Percentiles rank a stretch among this genome's conserved stretches.
Evolutionary conservation across 2,797 vertebrate species (phyloP).

Genomic region (Bovichtus variegatus): DNA sequence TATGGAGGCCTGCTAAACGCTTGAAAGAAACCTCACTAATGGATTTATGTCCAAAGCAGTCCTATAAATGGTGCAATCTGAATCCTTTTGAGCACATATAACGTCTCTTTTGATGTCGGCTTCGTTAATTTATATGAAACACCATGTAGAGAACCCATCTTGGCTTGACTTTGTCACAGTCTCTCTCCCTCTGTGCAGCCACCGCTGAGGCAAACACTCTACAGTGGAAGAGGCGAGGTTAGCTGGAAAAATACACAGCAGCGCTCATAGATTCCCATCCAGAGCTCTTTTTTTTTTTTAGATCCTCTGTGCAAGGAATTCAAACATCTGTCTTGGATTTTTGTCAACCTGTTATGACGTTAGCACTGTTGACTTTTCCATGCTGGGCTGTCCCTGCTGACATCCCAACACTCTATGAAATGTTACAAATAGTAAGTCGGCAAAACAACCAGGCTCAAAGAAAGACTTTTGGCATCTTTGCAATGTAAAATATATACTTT

Average conservation of each 20-base stretch:
- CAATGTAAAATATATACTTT: neutral
- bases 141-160: neutral
- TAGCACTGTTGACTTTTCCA: slow-evolving; percentile 63
- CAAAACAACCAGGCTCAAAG: neutral
- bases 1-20: slow-evolving; percentile 15
- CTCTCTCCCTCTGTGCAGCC: slow-evolving; percentile 23
- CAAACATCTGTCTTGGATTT: slow-evolving; percentile 74
- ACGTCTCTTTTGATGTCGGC: slow-evolving; percentile 14
- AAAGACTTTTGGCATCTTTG: slow-evolving; percentile 16
- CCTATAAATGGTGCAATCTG: slow-evolving; percentile 15
- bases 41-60: slow-evolving; percentile 41
- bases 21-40: slow-evolving; percentile 15
- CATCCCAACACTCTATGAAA: slow-evolving; percentile 34
- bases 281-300: slow-evolving; percentile 51
- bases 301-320: slow-evolving; percentile 28
- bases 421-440: slow-evolving; percentile 51
- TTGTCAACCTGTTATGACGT: slow-evolving; percentile 65
- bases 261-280: slow-evolving; percentile 43
- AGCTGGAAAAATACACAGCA: slow-evolving; percentile 52
- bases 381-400: slow-evolving; percentile 28
- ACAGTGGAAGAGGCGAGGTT: slow-evolving; percentile 9
- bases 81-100: slow-evolving; percentile 15
- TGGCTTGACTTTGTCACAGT: slow-evolving; percentile 6
- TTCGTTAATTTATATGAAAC: slow-evolving; percentile 42
- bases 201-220: slow-evolving; percentile 28